Percentiles rank a stretch among this genome's conserved stretches.
Conservation (phyloP, 2,113 vertebrate genomes). For the Lamprotornis superbus region DNA sequence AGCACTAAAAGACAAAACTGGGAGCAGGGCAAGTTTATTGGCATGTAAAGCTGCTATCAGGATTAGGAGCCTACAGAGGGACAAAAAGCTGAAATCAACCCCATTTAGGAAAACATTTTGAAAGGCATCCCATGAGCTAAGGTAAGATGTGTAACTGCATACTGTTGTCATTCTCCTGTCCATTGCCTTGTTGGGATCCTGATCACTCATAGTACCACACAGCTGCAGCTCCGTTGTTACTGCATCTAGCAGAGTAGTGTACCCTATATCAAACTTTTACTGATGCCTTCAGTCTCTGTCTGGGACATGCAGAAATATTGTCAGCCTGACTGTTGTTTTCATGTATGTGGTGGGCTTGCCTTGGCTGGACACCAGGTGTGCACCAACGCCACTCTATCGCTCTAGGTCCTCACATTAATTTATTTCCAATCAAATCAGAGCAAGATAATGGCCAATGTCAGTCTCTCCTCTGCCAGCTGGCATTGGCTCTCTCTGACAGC, state of each 20-base stretch:
- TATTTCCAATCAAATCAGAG: background rate
- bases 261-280: rapidly evolving
- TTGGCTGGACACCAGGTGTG: background rate
- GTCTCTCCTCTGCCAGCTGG: background rate
- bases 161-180: background rate
- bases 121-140: background rate
- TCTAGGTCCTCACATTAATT: background rate
- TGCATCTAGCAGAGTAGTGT: background rate
- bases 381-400: background rate
- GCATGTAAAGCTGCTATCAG: background rate
- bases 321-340: background rate
- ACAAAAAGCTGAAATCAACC: background rate
- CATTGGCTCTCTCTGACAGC: background rate
- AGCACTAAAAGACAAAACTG: background rate
- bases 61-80: background rate
- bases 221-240: background rate
- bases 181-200: background rate
- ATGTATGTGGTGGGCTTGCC: background rate
- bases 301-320: background rate
- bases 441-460: background rate
- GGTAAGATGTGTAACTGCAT: background rate
- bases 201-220: background rate
- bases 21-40: background rate
- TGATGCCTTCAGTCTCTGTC: background rate
- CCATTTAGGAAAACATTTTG: background rate